Evolutionary conservation across 2,888 invertebrate species (phyloP), one percentile per base, ranked within the genome.

Genomic region (Trissolcus japonicus): DNA sequence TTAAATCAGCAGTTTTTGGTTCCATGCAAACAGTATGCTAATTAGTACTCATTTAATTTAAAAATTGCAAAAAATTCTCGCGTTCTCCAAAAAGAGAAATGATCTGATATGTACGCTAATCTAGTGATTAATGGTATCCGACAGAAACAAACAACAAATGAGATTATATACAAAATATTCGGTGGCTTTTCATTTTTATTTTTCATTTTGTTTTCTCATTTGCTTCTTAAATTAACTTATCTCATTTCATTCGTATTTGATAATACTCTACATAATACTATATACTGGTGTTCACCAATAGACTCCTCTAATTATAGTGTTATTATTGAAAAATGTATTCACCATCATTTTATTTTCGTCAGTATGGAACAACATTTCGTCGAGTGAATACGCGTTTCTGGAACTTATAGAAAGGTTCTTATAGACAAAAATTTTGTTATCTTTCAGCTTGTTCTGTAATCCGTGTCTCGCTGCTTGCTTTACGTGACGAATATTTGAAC

Each of bases 221-320:
- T 41, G 40, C 43, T 57, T 48, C 19, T 55, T 17, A 17, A 16
- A 19, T 48, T 59, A n/a, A 41, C 29, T 35, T 51, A 21, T 72
- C 56, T 40, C 51, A 19, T 16, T 13, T 60, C 41, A 62, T 75
- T 67, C 41, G 61, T 56, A 78, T 35, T 35, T 35, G 9, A 68
- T 67, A 72, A 78, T 75, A 74, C 53, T 61, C 61, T 57, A 73
- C 25, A 48, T 69, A 78, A 78, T 62, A 71, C 74, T 46, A 46
- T 73, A 77, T 65, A 54, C 73, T 77, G 73, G 73, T 73, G 68
- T 77, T 78, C 56, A 66, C 61, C 35, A 55, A 59, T 74, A 69
- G 69, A 66, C 59, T 66, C 35, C 29, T 43, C 77, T 78, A 73
- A 77, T 65, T 7, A 35, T 35, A 25, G 25, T 57, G 25, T 53